Evolutionary conservation across 2,797 vertebrate genomes (phyloP), one percentile per base, ranked within the genome.

Genomic region (Centroberyx gerrardi): DNA sequence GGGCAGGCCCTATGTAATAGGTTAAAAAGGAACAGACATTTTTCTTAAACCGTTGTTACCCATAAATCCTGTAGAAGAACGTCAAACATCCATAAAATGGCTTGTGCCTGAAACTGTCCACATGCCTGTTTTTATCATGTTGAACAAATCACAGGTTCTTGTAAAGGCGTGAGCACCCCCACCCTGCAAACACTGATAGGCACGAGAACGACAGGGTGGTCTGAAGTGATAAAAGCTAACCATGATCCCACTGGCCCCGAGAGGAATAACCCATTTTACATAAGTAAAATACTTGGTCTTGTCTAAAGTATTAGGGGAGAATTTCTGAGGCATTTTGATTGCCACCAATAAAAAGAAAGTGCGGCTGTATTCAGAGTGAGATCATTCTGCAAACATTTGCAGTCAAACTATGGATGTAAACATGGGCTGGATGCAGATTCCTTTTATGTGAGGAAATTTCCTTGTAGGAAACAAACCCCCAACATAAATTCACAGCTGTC

Each of bases 121-220:
- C 86, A 61, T 81, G 76, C 38, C 62, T 61, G 69, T 84, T 86
- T 86, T 81, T 66, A 85, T 72, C 38, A 54, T 44, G 33, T 48
- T 36, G n/a, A 17, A 65, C 54, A 83, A 73, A 64, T 61, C 36
- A 59, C 44, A 60, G 31, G 63, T 9, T 73, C 56, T 77, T 68
- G 58, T 67, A 60, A 73, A 85, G 63, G 75, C 63, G 64, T 83
- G 67, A 73, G 72, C 63, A 58, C 70, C 74, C 53, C 15, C 46
- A 22, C 1, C 5, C 72, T 80, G 69, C 67, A 66, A 76, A 68
- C 88, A 87, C 40, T 42, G 40, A 42, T 42, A 42, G 10, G 9
- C 29, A 90, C 87, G 80, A 88, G 87, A 92, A 89, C 81, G 88
- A 38, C 22, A 29, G 86, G 76, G 73, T 81, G 79, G 56, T 44